Evolutionary conservation across 2,113 vertebrate species (phyloP), one percentile per base, ranked within the genome.

Genomic region (Ammospiza caudacuta): DNA sequence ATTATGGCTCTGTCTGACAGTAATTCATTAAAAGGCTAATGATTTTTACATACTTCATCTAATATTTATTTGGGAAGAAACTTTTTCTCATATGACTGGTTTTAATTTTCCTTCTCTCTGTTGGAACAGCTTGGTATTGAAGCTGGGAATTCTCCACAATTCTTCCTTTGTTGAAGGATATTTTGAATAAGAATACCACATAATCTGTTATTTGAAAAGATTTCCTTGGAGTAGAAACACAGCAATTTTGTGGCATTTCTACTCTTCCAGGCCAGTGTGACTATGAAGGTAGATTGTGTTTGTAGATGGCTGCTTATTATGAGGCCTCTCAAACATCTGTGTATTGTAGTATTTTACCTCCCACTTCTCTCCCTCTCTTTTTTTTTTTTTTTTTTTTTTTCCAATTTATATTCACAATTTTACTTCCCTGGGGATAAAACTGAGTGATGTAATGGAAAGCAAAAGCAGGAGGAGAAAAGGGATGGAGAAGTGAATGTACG

Each of bases 11-110:
- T 57, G 31, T 83, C 85, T 85, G 85, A 80, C 68, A 88, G 76
- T 90, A 86, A 91, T 92, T 96, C 64, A 81, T 96, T 94, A 92
- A 83, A 91, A 63, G 61, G 44, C 55, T 95, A 80, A 91, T 86
- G 72, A 70, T 86, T 96, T 96, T 95, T 91, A 83, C 84, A 87
- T 92, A 59, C 58, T 94, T 92, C 84, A 94, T 95, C 41, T 90
- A 90, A 80, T 93, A 93, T 82, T 92, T 96, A 94, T 93, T 88
- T 76, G 67, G 83, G 76, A 92, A 92, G 64, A 81, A 93, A 57
- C 33, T 67, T 90, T 74, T 91, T 85, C 85, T 96, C 61, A 9
- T 90, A 57, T 75, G 61, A 41, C 72, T 93, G 72, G 75, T 70
- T 96, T 92, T 90, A 85, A 83, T 97, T 95, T 94, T 80, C 76